phyloP scores from a whole-genome alignment of 1,140 invertebrate genomes.

The Pseudomyrmex cubaensis region DNA sequence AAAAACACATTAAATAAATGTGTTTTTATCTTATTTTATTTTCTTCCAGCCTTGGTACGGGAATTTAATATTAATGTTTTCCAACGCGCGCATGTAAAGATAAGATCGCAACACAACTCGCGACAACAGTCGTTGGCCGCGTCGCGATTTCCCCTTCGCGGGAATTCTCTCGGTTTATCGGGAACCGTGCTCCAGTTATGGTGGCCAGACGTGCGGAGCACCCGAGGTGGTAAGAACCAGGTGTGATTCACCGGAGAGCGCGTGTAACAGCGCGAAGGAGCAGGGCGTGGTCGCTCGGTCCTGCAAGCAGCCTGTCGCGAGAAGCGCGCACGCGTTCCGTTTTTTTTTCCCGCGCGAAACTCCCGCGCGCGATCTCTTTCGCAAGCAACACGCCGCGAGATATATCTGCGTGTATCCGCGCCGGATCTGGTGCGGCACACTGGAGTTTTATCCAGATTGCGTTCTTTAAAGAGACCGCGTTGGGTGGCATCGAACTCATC shows the following conservation, averaged over 20 bases:
- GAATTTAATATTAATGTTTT: constrained; percentile 6
- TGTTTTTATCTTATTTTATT: no score
- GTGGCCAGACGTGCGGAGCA: constrained; percentile 48
- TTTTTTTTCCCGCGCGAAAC: constrained; percentile 22
- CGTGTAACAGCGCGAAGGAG: constrained; percentile 27
- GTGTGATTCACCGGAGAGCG: constrained; percentile 75
- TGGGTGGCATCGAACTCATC: neutral
- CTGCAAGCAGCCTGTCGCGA: constrained; percentile 16
- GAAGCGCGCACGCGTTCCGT: constrained; percentile 57
- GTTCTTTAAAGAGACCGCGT: neutral
- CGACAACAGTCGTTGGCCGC: no score
- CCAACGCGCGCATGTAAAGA: neutral
- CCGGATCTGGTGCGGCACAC: neutral
- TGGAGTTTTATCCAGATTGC: neutral
- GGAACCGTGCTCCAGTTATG: constrained; percentile 75
- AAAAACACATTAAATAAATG: neutral
- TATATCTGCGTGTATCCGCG: constrained; percentile 28
- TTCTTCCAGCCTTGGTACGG: no score
- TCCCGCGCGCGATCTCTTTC: constrained; percentile 13
- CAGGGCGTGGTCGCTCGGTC: constrained; percentile 74
- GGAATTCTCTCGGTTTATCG: constrained; percentile 73
- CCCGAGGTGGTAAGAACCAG: constrained; percentile 66
- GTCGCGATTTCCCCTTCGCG: constrained; percentile 66
- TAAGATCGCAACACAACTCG: neutral
- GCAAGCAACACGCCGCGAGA: constrained; percentile 9